Conservation (phyloP, 2,888 invertebrate genomes). For the Ecdyonurus torrentis region DNA sequence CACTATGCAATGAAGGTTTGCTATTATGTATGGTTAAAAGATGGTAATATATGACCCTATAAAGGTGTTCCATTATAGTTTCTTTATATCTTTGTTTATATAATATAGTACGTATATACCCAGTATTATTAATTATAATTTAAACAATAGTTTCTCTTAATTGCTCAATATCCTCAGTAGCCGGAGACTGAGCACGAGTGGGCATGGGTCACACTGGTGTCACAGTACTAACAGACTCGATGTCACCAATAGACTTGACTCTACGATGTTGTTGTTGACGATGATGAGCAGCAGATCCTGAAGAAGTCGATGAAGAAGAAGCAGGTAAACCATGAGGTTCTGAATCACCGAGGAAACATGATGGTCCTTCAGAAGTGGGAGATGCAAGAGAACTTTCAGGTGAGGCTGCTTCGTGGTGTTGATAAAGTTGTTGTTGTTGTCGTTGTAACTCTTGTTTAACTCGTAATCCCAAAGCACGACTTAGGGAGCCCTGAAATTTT, state of each 20-base stretch:
- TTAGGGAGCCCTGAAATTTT: constrained; percentile 48
- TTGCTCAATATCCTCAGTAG: not conserved
- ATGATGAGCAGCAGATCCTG: constrained; percentile 17
- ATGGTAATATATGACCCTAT: no score
- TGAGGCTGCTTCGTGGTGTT: constrained; percentile 17
- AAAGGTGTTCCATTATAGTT: no score
- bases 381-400: constrained; percentile 2
- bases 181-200: not conserved
- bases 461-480: constrained; percentile 46
- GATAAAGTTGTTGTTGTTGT: constrained; percentile 26
- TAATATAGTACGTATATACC: no score
- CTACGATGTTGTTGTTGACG: constrained; percentile 27
- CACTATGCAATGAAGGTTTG: no score
- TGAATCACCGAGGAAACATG: not conserved
- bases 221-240: constrained; percentile 37
- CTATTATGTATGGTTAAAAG: no score
- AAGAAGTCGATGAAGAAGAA: constrained; percentile 7
- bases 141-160: not conserved
- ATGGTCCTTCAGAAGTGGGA: not conserved
- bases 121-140: no score
- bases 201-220: constrained; percentile 23
- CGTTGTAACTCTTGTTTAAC: constrained; percentile 28
- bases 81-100: no score
- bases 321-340: not conserved
- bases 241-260: constrained; percentile 58